Evolutionary conservation across 2,113 vertebrate genomes (phyloP), one percentile per base, ranked within the genome.

Genomic region (Poecile atricapillus): DNA sequence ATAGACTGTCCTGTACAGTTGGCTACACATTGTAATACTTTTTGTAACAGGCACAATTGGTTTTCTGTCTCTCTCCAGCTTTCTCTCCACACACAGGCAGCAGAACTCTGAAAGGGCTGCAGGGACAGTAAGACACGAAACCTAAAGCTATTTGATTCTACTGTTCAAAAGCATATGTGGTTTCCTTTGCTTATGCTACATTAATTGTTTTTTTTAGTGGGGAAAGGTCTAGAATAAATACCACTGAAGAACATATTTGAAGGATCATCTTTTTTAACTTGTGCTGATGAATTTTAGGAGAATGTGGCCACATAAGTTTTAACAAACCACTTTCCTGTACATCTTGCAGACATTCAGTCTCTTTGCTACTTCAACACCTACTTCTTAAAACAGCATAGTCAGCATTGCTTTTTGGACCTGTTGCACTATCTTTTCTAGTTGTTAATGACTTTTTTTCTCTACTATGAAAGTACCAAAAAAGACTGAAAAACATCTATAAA

Each of bases 401-500:
- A 86, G 44, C 41, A 41, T 50, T 75, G 46, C 15, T 73, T 91
- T 94, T 84, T 83, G 65, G 28, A 79, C 46, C 37, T 82, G n/a
- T 79, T 92, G 70, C 31, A 76, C 6, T 69, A 64, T 25, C 58
- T 68, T 85, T 90, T 84, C 69, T 37, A 69, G 70, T 56, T 69
- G 39, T 71, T 83, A 68, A 81, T 89, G 6, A 16, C 52, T 93
- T 76, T 33, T 64, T 78, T 55, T n/a, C 58, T 43, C 35, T 35
- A 73, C 35, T 35, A 73, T 73, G 58, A 67, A 23, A 60, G 24
- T 43, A 53, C 31, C 11, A 23, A 90, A 90, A 85, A 94, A 92
- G 52, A 58, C 41, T 83, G 47, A 46, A 79, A 95, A 93, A 37
- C 53, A 83, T n/a, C 62, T 73, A 83, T 94, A 93, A 95, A 86